phyloP scores from a whole-genome alignment of 2,888 invertebrate genomes.

The Morpho helenor region DNA sequence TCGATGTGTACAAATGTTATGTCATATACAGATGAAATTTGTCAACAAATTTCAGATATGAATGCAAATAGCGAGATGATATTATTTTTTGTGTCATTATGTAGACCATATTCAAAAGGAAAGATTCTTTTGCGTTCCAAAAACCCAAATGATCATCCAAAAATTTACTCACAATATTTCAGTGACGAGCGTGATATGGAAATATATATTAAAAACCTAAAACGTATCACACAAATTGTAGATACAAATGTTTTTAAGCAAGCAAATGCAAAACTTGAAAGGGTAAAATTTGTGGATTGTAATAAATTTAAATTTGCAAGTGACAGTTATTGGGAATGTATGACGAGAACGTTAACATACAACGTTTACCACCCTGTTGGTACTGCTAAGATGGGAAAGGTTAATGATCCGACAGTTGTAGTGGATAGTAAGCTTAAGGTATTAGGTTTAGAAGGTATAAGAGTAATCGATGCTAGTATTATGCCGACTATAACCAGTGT shows the following conservation, averaged over 20 bases:
- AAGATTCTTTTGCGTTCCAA: slow-evolving; percentile 47
- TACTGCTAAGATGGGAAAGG: slow-evolving; percentile 63
- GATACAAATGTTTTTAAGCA: slow-evolving; percentile 51
- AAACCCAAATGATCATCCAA: slow-evolving; percentile 52
- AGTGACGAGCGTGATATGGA: slow-evolving; percentile 56
- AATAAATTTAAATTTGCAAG: slow-evolving; percentile 49
- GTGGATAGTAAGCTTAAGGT: slow-evolving; percentile 54
- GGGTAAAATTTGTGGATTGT: slow-evolving; percentile 53
- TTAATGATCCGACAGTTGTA: slow-evolving; percentile 46
- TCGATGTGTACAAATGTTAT: slow-evolving; percentile 51
- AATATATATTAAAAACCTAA: slow-evolving; percentile 49
- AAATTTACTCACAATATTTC: slow-evolving; percentile 61
- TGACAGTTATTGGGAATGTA: slow-evolving; percentile 65
- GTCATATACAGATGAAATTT: slow-evolving; percentile 53
- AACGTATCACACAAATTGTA: slow-evolving; percentile 51
- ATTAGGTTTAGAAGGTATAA: slow-evolving; percentile 45
- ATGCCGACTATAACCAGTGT: slow-evolving; percentile 69
- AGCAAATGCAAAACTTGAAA: slow-evolving; percentile 50
- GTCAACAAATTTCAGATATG: slow-evolving; percentile 53
- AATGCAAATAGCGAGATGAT: slow-evolving; percentile 59
- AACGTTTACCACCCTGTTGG: slow-evolving; percentile 70
- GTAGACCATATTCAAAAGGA: slow-evolving; percentile 60
- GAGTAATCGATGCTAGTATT: slow-evolving; percentile 64
- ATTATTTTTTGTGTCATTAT: slow-evolving; percentile 58
- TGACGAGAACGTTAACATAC: slow-evolving; percentile 60